Evolutionary conservation across 2,888 invertebrate genomes (phyloP).

Genomic region (Euzophera pinguis): DNA sequence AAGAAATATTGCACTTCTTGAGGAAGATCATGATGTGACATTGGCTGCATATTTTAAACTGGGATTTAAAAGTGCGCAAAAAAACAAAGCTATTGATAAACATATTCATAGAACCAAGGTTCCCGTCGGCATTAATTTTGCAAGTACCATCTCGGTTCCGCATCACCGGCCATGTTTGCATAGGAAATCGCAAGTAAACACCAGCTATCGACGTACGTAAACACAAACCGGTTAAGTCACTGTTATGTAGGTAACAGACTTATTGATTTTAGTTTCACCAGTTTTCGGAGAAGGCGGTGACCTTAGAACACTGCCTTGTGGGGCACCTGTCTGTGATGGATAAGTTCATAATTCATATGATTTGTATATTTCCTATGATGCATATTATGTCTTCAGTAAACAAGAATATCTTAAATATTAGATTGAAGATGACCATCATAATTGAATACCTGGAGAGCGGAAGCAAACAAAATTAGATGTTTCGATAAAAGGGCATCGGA

Average conservation of each 20-base stretch:
- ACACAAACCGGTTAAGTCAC: slow-evolving; percentile 18
- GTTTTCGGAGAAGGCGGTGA: not conserved
- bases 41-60: too few relatives aligned
- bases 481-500: too few relatives aligned
- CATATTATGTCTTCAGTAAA: not conserved
- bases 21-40: too few relatives aligned
- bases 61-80: too few relatives aligned
- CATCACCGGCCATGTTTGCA: slow-evolving; percentile 10
- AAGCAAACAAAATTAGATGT: too few relatives aligned
- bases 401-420: not conserved
- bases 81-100: not conserved
- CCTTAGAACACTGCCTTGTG: not conserved
- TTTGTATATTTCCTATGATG: not conserved
- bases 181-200: slow-evolving; percentile 2
- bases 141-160: slow-evolving; percentile 9
- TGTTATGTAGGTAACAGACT: slow-evolving; percentile 19
- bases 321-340: not conserved
- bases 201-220: not conserved
- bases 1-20: too few relatives aligned
- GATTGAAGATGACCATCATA: not conserved
- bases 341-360: not conserved
- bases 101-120: not conserved
- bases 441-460: too few relatives aligned
- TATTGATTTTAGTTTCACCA: slow-evolving; percentile 14
- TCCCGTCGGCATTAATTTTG: not conserved